A percentile compares a stretch with the other conserved stretches of the same genome.
phyloP scores from a whole-genome alignment of 2,113 vertebrate species.

The Saguinus midas region DNA sequence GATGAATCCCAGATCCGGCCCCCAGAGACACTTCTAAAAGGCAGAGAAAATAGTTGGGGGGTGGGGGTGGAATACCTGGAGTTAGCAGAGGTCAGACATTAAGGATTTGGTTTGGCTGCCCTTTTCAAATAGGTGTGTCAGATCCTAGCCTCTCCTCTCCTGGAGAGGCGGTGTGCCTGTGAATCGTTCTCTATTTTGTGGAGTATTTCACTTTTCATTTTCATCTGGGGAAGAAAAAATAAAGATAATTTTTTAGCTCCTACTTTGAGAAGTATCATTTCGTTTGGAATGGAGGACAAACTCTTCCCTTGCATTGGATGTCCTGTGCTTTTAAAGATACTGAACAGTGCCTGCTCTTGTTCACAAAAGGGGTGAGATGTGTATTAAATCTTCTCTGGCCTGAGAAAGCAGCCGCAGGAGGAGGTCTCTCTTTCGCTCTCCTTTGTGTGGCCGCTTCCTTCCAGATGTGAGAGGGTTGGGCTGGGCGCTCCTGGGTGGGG shows the following conservation, averaged over 20 bases:
- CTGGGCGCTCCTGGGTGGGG: slow-evolving; percentile 72
- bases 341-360: background rate
- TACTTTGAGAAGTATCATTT: background rate
- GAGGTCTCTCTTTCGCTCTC: background rate
- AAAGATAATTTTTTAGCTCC: background rate
- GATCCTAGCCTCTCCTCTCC: background rate
- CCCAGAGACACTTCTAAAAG: background rate
- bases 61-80: background rate
- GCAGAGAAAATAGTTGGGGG: background rate
- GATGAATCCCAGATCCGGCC: slow-evolving; percentile 29
- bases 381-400: background rate
- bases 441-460: slow-evolving; percentile 73
- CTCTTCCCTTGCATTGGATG: background rate
- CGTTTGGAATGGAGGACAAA: background rate
- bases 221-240: background rate
- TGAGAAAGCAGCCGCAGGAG: background rate
- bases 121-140: background rate
- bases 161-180: background rate
- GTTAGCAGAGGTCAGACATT: background rate
- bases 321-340: background rate
- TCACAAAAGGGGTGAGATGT: background rate
- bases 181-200: background rate
- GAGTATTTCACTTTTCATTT: slow-evolving; percentile 16
- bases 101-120: background rate
- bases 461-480: slow-evolving; percentile 70